A percentile compares a stretch with the other conserved stretches of the same genome.
Evolutionary conservation across 2,113 vertebrate species (phyloP).

Genomic region (Ictidomys tridecemlineatus): DNA sequence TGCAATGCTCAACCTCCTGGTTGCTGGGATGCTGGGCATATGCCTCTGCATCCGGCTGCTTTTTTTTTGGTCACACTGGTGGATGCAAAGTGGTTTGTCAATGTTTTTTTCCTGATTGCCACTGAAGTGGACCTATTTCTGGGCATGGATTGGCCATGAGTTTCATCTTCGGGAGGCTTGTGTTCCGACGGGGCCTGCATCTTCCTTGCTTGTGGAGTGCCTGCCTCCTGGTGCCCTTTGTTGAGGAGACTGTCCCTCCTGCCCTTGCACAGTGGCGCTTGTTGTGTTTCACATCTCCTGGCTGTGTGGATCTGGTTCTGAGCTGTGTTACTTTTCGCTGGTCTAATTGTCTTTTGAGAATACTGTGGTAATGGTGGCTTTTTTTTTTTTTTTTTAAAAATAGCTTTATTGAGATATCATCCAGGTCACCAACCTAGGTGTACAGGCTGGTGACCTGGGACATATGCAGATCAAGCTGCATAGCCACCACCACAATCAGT

Average conservation of each 20-base stretch:
- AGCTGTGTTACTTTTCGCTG: no score
- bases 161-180: background rate
- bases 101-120: background rate
- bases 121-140: background rate
- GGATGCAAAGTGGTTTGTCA: background rate
- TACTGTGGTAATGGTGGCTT: background rate
- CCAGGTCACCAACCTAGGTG: background rate
- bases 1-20: no score
- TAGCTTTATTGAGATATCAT: background rate
- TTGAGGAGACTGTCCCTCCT: background rate
- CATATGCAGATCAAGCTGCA: background rate
- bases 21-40: no score
- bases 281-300: background rate
- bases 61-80: background rate
- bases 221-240: background rate
- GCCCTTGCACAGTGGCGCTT: fast-evolving
- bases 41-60: background rate
- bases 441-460: background rate
- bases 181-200: background rate
- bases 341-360: background rate
- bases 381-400: background rate
- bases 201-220: background rate
- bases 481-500: background rate
- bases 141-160: background rate
- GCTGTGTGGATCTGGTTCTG: background rate